phyloP scores from a whole-genome alignment of 2,113 vertebrate species.

The Zapus hudsonius region DNA sequence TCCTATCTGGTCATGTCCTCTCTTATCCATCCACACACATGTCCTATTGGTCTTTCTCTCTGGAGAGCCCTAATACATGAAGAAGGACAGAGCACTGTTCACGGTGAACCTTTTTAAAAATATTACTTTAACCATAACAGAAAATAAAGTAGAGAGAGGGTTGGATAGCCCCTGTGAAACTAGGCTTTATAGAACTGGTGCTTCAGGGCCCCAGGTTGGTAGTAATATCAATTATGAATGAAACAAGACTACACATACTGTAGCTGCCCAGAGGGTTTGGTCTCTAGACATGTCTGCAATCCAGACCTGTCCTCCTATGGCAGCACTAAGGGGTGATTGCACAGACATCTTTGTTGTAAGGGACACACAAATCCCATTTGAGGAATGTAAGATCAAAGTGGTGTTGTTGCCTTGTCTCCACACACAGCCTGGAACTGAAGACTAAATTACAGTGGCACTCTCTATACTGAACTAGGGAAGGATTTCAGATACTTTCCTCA shows the following conservation, averaged over 20 bases:
- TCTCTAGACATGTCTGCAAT: constrained; percentile 47
- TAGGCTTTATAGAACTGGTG: neutral
- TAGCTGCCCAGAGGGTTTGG: neutral
- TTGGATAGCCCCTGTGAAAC: neutral
- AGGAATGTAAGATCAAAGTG: constrained; percentile 44
- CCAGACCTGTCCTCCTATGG: neutral
- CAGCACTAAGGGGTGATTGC: neutral
- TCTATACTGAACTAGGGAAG: neutral
- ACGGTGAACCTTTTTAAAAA: neutral
- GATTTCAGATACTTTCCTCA: constrained; percentile 64
- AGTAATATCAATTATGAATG: neutral
- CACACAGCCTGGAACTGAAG: neutral
- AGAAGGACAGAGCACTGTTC: neutral
- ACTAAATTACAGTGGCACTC: constrained; percentile 1
- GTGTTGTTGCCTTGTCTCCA: neutral
- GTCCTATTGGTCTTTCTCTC: neutral
- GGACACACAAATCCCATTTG: neutral
- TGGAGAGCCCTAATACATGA: neutral
- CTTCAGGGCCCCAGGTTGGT: neutral
- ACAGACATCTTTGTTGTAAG: neutral
- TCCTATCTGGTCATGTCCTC: neutral
- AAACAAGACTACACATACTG: neutral
- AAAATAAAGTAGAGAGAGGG: neutral
- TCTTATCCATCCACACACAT: too few species aligned
- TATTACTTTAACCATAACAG: neutral